Evolutionary conservation across 2,113 vertebrate genomes (phyloP), one percentile per base, ranked within the genome.

Genomic region (Equus przewalskii): DNA sequence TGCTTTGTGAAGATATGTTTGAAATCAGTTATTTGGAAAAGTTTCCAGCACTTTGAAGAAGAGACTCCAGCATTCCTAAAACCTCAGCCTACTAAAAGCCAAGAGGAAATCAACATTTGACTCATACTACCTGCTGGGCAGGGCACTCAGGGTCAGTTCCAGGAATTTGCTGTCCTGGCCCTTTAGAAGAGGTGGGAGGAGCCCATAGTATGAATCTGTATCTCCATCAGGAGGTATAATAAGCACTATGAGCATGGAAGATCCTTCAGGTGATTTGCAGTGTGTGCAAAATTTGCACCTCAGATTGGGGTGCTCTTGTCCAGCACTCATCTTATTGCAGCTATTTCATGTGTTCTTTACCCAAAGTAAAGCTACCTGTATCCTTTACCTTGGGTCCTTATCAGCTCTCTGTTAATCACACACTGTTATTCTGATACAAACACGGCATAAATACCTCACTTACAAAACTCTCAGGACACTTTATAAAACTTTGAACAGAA

Each of bases 11-110:
- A 56, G 36, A 75, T 7, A 8, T 41, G n/a, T 65, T 65, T 93
- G 58, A 75, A 75, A 93, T 64, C 8, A 65, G 81, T 76, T 67
- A 69, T 46, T 67, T 78, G 82, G 60, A 67, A 93, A 93, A 10
- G 49, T 65, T 26, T 49, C 36, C 12, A 54, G 28, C 60, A 78
- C 62, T 62, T 46, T 3, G 36, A 41, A 46, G 28, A 86, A 56
- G 21, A 33, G 19, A 86, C 26, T 13, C 65, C 70, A 13, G 30
- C 30, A 60, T 72, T 82, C 65, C 6, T 44, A 84, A 64, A 92
- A 33, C 28, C 21, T 78, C 60, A 67, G 8, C 28, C 15, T 78
- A 44, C 49, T n/a, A n/a, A 76, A 15, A 86, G n/a, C 0, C 3
- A 36, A 22, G 1, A n/a, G 41, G 49, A 76, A 93, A 44, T 44